Percentiles rank a stretch among this genome's conserved stretches.
Conservation (phyloP, 2,797 vertebrate species). For the Xiphophorus birchmanni region DNA sequence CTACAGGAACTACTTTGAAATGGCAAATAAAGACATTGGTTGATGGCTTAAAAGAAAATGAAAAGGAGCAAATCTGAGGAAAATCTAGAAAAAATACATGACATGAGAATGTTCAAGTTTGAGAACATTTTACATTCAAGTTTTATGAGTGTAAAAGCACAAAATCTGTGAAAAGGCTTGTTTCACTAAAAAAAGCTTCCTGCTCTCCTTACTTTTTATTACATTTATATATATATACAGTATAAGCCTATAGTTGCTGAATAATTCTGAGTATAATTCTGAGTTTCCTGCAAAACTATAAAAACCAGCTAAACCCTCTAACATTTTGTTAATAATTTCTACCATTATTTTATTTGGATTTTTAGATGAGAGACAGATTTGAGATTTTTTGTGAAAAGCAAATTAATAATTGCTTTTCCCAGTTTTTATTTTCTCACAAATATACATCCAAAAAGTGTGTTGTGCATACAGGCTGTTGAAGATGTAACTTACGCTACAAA, state of each 20-base stretch:
- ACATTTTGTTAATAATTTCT: neutral
- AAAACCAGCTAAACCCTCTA: neutral
- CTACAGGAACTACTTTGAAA: conserved; percentile 40
- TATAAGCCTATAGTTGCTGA: neutral
- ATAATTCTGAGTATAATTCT: too few relatives aligned
- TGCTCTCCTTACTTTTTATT: neutral
- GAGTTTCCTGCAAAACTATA: neutral
- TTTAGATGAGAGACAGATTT: neutral
- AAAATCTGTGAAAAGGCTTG: too few relatives aligned
- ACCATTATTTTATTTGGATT: neutral
- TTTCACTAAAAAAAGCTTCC: neutral
- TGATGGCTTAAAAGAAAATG: conserved; percentile 24
- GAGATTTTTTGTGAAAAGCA: neutral
- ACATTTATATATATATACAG: neutral
- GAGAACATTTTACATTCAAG: conserved; percentile 30
- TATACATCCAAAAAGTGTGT: neutral
- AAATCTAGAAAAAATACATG: conserved; percentile 18
- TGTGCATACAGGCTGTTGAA: neutral
- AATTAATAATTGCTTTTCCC: neutral
- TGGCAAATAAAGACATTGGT: conserved; percentile 31
- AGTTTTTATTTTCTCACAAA: neutral
- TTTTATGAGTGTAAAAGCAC: conserved; percentile 13
- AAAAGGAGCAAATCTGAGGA: conserved; percentile 4
- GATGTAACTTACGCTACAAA: neutral
- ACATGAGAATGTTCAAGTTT: conserved; percentile 22